phyloP scores from a whole-genome alignment of 2,113 vertebrate species.

The Ivindomyrus marchei region DNA sequence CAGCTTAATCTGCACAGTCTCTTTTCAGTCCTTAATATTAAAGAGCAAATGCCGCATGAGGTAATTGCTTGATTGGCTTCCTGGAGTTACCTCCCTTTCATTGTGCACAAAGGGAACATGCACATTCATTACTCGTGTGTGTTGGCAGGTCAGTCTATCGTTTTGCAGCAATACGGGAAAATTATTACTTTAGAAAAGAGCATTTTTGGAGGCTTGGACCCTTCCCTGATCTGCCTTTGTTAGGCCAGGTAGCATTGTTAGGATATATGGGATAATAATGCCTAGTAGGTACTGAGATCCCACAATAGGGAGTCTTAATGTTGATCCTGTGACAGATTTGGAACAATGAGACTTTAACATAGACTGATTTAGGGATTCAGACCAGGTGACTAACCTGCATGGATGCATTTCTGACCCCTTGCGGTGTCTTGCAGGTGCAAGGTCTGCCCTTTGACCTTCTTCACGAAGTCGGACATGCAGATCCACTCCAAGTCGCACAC shows the following conservation, averaged over 20 bases:
- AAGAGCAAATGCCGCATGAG: neutral
- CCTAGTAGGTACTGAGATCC: neutral
- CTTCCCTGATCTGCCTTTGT: neutral
- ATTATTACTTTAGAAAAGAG: neutral
- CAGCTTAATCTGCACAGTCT: neutral
- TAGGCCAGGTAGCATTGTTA: neutral
- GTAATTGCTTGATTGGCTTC: neutral
- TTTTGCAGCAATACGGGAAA: neutral
- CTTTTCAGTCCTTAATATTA: neutral
- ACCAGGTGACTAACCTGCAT: neutral
- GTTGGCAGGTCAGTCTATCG: neutral
- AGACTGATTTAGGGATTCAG: neutral
- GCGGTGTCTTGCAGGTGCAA: conserved; percentile 70
- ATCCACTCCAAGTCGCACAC: conserved; percentile 98
- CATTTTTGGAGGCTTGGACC: neutral
- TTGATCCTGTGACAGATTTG: neutral
- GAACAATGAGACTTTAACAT: neutral
- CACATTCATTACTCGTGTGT: neutral
- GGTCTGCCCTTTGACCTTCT: conserved; percentile 96
- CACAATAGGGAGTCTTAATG: neutral
- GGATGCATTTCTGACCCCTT: neutral
- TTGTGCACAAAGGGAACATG: neutral
- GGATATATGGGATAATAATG: neutral
- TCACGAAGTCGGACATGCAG: conserved; percentile 99
- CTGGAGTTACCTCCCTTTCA: neutral